Evolutionary conservation across 2,888 invertebrate species (phyloP).

Genomic region (Glaucopsyche alexis): DNA sequence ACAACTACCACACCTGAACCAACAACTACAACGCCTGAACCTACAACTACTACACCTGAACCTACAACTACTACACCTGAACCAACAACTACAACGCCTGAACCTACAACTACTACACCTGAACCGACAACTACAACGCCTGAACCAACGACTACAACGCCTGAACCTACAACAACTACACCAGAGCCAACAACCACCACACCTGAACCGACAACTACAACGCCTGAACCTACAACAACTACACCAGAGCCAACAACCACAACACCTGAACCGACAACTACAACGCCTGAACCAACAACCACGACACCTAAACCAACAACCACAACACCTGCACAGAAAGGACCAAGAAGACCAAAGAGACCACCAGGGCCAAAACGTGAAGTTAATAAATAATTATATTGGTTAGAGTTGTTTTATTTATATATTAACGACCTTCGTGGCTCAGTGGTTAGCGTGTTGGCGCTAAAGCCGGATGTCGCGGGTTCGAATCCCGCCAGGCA

Average conservation of each 20-base stretch:
- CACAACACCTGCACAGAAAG: background rate
- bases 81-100: too few relatives aligned
- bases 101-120: background rate
- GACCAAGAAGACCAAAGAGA: background rate
- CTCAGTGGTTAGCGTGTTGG: too few relatives aligned
- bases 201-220: too few relatives aligned
- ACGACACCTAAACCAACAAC: too few relatives aligned
- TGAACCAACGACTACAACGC: background rate
- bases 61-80: too few relatives aligned
- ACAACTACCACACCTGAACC: background rate
- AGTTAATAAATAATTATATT: slow-evolving; percentile 2
- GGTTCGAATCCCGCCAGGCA: too few relatives aligned
- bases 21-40: background rate
- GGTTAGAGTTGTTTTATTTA: background rate
- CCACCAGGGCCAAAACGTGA: background rate
- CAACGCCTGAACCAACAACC: too few relatives aligned
- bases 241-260: background rate
- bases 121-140: background rate
- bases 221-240: background rate
- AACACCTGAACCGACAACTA: background rate
- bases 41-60: background rate
- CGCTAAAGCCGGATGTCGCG: too few relatives aligned
- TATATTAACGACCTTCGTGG: too few relatives aligned
- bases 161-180: too few relatives aligned
- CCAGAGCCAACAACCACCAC: too few relatives aligned